Percentiles rank a stretch among this genome's conserved stretches.
These are phyloP conservation scores for Leptestheria dahalacensis DNA, from an alignment of 1,140 invertebrate species.

Conservation along the genomic window DNA sequence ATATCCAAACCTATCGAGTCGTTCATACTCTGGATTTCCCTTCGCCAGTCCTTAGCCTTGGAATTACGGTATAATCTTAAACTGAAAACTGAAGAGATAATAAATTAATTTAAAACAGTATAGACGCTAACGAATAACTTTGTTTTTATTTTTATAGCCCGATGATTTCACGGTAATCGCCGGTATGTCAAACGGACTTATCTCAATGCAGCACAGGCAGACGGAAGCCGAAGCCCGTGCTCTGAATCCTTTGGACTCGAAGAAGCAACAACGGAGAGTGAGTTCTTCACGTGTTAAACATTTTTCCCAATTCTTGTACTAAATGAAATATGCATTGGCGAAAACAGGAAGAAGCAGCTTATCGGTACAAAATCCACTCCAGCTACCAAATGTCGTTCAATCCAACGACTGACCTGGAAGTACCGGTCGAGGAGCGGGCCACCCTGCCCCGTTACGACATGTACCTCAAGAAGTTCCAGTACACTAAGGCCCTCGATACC, in stretches of 20 bases:
- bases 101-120: too few species aligned
- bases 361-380: neutral
- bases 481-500: conserved; percentile 58
- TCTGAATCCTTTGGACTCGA: neutral
- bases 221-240: conserved; percentile 5
- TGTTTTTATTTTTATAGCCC: conserved; percentile 35
- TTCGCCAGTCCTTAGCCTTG: conserved; percentile 76
- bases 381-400: conserved; percentile 17
- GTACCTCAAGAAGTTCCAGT: conserved; percentile 62
- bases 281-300: too few species aligned
- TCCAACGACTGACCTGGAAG: conserved; percentile 33
- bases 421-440: conserved; percentile 35
- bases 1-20: conserved; percentile 66
- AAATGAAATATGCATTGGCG: too few species aligned
- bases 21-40: conserved; percentile 80
- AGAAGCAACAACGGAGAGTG: neutral
- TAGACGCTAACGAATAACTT: neutral
- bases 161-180: conserved; percentile 71
- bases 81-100: neutral
- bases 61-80: conserved; percentile 44
- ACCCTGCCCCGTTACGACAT: conserved; percentile 36
- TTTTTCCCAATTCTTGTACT: too few species aligned
- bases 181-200: conserved; percentile 81
- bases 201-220: conserved; percentile 67
- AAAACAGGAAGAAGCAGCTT: neutral